Conservation (phyloP, 2,888 invertebrate genomes). For the Urechis unicinctus region DNA sequence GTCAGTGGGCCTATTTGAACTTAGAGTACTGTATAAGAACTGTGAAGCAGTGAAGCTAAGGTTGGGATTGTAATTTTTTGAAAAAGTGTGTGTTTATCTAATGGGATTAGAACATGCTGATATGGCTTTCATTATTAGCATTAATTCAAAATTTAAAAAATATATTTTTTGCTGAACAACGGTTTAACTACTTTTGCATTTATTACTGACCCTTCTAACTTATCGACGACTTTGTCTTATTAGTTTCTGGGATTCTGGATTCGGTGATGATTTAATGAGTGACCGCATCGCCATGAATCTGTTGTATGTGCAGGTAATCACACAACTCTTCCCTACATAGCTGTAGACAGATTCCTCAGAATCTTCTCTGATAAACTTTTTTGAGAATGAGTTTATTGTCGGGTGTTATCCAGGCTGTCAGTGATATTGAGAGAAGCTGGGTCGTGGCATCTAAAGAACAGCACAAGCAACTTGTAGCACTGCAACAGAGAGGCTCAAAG, state of each 20-base stretch:
- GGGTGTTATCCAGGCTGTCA: conserved; percentile 60
- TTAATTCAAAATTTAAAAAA: too few relatives aligned
- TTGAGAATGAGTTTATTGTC: neutral
- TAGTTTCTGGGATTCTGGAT: conserved; percentile 83
- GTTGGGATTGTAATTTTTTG: too few relatives aligned
- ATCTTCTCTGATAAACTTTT: neutral
- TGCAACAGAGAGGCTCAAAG: conserved; percentile 74
- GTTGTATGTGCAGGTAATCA: conserved; percentile 66
- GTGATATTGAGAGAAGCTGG: conserved; percentile 84
- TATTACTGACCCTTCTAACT: too few relatives aligned
- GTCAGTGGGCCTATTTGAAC: conserved; percentile 52
- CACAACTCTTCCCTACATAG: neutral
- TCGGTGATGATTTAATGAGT: conserved; percentile 74
- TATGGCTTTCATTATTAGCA: too few relatives aligned
- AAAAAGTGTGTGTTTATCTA: too few relatives aligned
- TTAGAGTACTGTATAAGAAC: neutral
- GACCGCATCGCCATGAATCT: conserved; percentile 79
- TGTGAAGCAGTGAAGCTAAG: too few relatives aligned
- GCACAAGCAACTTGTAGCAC: conserved; percentile 62
- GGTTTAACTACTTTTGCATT: too few relatives aligned
- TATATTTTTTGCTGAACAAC: too few relatives aligned
- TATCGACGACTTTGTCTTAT: neutral
- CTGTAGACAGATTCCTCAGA: neutral
- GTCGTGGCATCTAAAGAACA: conserved; percentile 67
- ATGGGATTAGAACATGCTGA: too few relatives aligned